Evolutionary conservation across 1,140 invertebrate species (phyloP).

Genomic region (Macrotrachela quadricornifera): DNA sequence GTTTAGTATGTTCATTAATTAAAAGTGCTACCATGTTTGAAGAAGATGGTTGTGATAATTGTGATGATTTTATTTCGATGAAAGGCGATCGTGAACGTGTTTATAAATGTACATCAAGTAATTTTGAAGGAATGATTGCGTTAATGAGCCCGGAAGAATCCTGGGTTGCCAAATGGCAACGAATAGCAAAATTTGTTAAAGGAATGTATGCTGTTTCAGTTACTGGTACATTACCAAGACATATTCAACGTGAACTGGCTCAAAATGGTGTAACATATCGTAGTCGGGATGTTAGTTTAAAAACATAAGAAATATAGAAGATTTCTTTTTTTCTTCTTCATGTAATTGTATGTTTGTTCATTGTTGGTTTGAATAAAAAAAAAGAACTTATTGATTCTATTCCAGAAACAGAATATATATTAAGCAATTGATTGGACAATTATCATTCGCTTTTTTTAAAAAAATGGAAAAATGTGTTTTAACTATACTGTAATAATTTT

Average conservation of each 20-base stretch:
- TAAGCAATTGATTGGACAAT: too few relatives aligned
- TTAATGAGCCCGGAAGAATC: conserved; percentile 76
- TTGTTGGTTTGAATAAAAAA: too few relatives aligned
- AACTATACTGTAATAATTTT: too few relatives aligned
- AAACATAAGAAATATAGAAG: neutral
- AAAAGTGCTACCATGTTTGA: conserved; percentile 88
- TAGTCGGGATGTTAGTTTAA: neutral
- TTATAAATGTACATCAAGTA: conserved; percentile 82
- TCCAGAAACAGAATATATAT: too few relatives aligned
- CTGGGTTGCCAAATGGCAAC: conserved; percentile 87
- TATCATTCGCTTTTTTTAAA: too few relatives aligned
- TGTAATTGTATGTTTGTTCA: too few relatives aligned
- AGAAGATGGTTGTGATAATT: conserved; percentile 84
- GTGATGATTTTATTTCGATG: conserved; percentile 77
- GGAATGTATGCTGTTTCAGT: conserved; percentile 12
- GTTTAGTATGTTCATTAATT: conserved; percentile 10
- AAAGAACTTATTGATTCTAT: too few relatives aligned
- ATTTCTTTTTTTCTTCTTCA: too few relatives aligned
- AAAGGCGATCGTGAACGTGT: conserved; percentile 82
- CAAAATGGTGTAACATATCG: neutral
- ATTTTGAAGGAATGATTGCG: conserved; percentile 82
- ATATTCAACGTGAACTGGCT: neutral
- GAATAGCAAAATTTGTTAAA: conserved; percentile 50
- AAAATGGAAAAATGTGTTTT: too few relatives aligned
- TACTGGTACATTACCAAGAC: conserved; percentile 9